Evolutionary conservation across 64 coral and sea anemone species (phyloP), one percentile per base, ranked within the genome.

Genomic region (Montipora sp.): DNA sequence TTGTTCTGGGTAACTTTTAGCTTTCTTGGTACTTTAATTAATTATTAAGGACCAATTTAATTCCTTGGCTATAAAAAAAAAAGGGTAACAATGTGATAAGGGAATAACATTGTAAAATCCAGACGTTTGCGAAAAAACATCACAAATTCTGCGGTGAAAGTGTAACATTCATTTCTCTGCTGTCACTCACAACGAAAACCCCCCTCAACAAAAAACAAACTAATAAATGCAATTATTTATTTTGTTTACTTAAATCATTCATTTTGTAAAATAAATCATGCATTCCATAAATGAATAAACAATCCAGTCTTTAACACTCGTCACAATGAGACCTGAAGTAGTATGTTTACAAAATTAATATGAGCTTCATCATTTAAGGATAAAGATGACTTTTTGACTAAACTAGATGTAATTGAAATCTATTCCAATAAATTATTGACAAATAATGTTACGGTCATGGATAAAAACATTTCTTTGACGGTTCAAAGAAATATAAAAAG

Each of bases 201-300:
- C 36, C 36, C 36, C 36, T 36, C 36, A 36, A 36, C 36, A 36
- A 36, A 36, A 36, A 36, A 36, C 36, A 36, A 36, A 36, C 36
- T 2, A 36, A 36, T 36, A 36, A 36, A 36, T 36, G 53, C 53
- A 57, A 57, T 57, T 8, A 57, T 57, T 57, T 57, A 57, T 57
- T 84, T 84, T 84, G 82, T 71, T 84, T 84, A 84, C 63, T 84
- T 84, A 84, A 84, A 70, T 84, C 82, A 84, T 78, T 71, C 22
- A 70, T 4, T 66, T 58, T 67, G 80, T 83, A 46, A 84, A 84
- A 84, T 48, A 47, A 84, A 84, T 66, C 20, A 48, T 14, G 10
- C 8, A 20, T 84, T 47, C 44, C 46, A 48, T 14, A 16, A 15
- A 24, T 61, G 46, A 47, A 84, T 36, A 84, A 84, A 50, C 61